Percentiles rank a stretch among this genome's conserved stretches.
Conservation (phyloP, 1,140 invertebrate genomes). For the Vanessa tameamea region DNA sequence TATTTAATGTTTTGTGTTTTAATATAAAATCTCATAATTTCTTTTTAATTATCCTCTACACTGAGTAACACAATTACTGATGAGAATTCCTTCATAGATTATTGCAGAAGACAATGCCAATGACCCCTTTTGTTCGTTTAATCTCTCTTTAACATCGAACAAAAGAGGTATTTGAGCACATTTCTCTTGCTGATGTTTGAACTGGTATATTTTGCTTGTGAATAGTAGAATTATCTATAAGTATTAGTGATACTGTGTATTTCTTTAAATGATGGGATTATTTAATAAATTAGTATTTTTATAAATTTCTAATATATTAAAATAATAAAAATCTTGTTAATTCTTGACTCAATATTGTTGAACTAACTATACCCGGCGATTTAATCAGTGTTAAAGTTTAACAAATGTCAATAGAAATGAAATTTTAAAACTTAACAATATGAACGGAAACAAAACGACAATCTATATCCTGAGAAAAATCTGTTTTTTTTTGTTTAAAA, state of each 20-base stretch:
- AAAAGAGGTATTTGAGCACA: conserved; percentile 17
- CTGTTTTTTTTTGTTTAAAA: too few relatives aligned
- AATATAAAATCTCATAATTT: conserved; percentile 2
- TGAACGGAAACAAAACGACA: too few relatives aligned
- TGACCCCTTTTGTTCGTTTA: conserved; percentile 26
- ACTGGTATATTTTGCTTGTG: conserved; percentile 20
- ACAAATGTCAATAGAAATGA: too few relatives aligned
- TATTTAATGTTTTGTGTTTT: too few relatives aligned
- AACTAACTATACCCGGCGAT: too few relatives aligned
- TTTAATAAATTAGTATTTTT: too few relatives aligned
- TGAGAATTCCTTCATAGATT: conserved; percentile 21
- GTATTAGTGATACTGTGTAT: not conserved
- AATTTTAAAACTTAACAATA: too few relatives aligned
- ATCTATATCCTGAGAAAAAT: too few relatives aligned
- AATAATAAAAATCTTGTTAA: too few relatives aligned
- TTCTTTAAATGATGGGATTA: not conserved
- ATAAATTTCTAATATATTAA: too few relatives aligned
- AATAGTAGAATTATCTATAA: conserved; percentile 11
- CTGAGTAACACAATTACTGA: conserved; percentile 14
- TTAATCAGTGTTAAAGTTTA: too few relatives aligned
- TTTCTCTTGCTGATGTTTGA: conserved; percentile 20
- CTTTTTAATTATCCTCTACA: conserved; percentile 7
- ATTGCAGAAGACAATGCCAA: conserved; percentile 27
- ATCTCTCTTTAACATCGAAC: conserved; percentile 29
- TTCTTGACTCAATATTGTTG: too few relatives aligned